Base-by-base conservation (phyloP, 1,140 invertebrate genomes). In the Popillia japonica region DNA sequence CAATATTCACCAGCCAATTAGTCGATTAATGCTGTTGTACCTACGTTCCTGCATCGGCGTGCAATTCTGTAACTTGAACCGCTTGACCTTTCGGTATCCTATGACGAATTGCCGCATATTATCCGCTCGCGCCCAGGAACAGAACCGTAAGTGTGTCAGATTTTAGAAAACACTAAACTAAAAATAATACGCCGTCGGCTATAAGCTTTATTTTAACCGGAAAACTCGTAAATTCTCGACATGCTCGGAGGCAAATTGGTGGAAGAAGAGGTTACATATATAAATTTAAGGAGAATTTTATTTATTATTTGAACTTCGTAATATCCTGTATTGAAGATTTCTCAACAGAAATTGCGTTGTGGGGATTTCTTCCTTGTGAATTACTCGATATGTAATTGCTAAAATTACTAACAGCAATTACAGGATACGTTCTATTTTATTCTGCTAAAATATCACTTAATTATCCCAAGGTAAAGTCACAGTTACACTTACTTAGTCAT, bases 131-230 rank as follows among this genome's bases (percentile, higher is more conserved):
- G 44, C 44, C 17, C 8, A 14, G 11, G 17, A 4, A 48, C 44
- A 3, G 44, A 42, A 10, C 44, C 11, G 11, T 48, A 48, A 48
- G 44, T 48, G 11, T 48, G 44, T 48, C 44, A n/a, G 44, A 48
- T 48, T 48, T 48, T 48, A 48, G 44, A 48, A n/a, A 48, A 48
- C 11, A 48, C 44, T n/a, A n/a, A n/a, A n/a, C 44, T 48, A 48
- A 48, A 48, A 48, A 48, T 48, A 48, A 48, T 48, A n/a, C 44
- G 44, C 44, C 44, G 0, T n/a, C 44, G 44, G 44, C 44, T n/a
- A 48, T 14, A 42, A 14, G 11, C 11, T 14, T 48, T 48, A 48
- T 48, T 14, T 48, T 48, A 14, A 48, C 44, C 44, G 44, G 44
- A 48, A 48, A 48, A n/a, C 7, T 48, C 44, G 44, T 48, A 48